These are phyloP conservation scores for Zaprionus lachaisei DNA, from an alignment of 1,140 invertebrate species.

Conservation along the genomic window DNA sequence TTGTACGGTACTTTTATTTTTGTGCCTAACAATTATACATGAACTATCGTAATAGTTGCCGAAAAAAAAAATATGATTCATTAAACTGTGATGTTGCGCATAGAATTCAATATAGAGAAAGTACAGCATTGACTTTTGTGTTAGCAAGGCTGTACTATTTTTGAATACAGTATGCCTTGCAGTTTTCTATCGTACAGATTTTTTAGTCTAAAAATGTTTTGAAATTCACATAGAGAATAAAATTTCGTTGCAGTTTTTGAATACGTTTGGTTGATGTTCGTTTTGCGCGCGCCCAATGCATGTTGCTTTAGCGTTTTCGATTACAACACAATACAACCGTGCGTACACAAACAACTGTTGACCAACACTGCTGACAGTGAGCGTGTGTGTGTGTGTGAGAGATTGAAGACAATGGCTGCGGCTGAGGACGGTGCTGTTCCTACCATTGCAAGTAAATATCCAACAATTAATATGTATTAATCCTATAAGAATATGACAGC, in stretches of 20 bases:
- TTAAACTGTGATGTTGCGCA: conserved; percentile 30
- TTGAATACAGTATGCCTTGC: conserved; percentile 27
- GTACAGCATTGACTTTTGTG: conserved; percentile 15
- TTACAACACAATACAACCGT: conserved; percentile 60
- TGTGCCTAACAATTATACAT: conserved; percentile 48
- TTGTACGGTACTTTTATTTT: conserved; percentile 67
- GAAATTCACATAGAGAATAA: conserved; percentile 76
- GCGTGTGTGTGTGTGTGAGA: conserved; percentile 51
- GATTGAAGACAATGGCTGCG: conserved; percentile 84
- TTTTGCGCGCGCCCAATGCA: conserved; percentile 63
- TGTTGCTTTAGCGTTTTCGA: conserved; percentile 63
- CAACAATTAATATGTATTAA: conserved; percentile 12
- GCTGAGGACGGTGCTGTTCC: conserved; percentile 84
- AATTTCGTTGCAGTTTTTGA: conserved; percentile 77
- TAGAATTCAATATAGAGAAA: conserved; percentile 58
- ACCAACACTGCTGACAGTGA: conserved; percentile 66
- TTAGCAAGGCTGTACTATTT: conserved; percentile 11
- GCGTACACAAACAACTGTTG: conserved; percentile 60
- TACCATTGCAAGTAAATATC: conserved; percentile 83
- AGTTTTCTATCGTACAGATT: conserved; percentile 32
- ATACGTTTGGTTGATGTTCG: conserved; percentile 74
- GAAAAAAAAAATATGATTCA: conserved; percentile 43
- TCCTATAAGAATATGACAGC: conserved; percentile 7
- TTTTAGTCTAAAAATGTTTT: conserved; percentile 77
- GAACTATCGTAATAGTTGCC: conserved; percentile 71